Evolutionary conservation across 2,113 vertebrate species (phyloP), one percentile per base, ranked within the genome.

Genomic region (Pseudolaguvia tuberculata): DNA sequence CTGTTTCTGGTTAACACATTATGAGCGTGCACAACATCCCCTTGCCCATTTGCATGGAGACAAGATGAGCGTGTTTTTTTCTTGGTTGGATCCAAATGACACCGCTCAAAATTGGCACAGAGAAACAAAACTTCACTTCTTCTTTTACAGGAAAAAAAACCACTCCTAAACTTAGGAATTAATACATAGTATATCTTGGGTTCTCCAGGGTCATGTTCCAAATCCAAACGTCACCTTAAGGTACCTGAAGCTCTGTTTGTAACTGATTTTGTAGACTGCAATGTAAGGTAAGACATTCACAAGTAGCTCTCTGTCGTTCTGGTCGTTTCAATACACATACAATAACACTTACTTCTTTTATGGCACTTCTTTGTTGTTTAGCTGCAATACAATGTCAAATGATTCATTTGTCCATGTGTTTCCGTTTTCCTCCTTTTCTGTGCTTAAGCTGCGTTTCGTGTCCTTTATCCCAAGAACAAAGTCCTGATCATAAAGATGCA

Each of bases 311-410:
- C 50, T 51, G 17, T 47, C 61, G 31, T 47, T 52, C 52, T 61
- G 48, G 13, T 29, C 35, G 63, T 39, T 75, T 25, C 17, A 52
- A 31, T 35, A 58, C 21, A 62, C 12, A 27, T 66, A 17, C 23
- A 29, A 55, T 70, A 72, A 76, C 31, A 76, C 15, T 45, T 45
- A 52, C 45, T 21, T 31, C 47, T 42, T 55, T 39, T 20, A 23
- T 45, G 23, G 71, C 58, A 72, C 52, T 57, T 27, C 61, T 78
- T 68, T 78, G 78, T 82, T 80, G 83, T 84, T 81, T 86, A 75
- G 63, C 23, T 63, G 84, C 82, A 80, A 84, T 86, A 85, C 84
- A 85, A 63, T 81, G 78, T 83, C 83, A 83, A 77, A 67, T 81
- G 75, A 75, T 81, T 85, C 66, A 58, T 76, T 71, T 18, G 27